These are phyloP conservation scores for Tupaia tana DNA, from an alignment of 2,113 vertebrate species.

Conservation along the genomic window DNA sequence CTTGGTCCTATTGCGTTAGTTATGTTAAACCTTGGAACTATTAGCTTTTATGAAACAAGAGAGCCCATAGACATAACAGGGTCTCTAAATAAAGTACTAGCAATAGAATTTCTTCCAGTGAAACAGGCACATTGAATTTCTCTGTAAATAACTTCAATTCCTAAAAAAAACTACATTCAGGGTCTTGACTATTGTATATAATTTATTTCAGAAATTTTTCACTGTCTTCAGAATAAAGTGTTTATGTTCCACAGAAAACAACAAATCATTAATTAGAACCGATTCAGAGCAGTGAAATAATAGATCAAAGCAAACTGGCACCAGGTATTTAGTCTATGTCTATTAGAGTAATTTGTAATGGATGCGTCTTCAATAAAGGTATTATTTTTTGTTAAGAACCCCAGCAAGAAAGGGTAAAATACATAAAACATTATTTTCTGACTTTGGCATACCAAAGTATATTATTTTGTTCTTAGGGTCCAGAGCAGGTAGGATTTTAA, in stretches of 20 bases:
- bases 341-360: background rate
- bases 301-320: background rate
- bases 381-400: background rate
- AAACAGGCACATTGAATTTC: background rate
- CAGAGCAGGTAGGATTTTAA: background rate
- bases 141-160: slow-evolving; percentile 22
- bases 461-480: background rate
- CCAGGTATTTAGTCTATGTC: background rate
- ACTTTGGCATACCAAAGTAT: background rate
- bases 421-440: background rate
- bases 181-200: slow-evolving; percentile 18
- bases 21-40: background rate
- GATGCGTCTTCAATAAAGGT: background rate
- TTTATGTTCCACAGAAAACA: slow-evolving; percentile 59
- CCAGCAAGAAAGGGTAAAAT: background rate
- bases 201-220: background rate
- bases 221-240: background rate
- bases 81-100: background rate
- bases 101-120: background rate
- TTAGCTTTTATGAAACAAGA: background rate
- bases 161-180: background rate
- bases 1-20: background rate
- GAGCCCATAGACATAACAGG: background rate
- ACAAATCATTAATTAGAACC: slow-evolving; percentile 43
- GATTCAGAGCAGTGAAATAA: slow-evolving; percentile 27